Evolutionary conservation across 2,888 invertebrate genomes (phyloP).

Genomic region (Linnaemya vulpina): DNA sequence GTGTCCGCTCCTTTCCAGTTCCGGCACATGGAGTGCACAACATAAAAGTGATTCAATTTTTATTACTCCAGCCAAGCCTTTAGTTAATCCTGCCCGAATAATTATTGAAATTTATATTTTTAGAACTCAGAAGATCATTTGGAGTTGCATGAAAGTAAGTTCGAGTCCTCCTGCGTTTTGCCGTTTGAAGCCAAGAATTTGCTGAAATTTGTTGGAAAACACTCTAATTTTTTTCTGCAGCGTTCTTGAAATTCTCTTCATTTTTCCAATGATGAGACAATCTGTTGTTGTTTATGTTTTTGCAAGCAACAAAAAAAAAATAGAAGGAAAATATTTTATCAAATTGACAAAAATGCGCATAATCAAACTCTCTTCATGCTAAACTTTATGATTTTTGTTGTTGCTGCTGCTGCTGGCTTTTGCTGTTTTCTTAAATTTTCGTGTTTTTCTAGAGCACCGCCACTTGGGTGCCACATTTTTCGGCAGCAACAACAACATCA

Average conservation of each 20-base stretch:
- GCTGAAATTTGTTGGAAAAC: too few species aligned
- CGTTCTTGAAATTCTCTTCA: neutral
- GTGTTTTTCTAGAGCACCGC: slow-evolving; percentile 50
- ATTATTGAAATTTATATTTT: too few species aligned
- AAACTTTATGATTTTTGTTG: slow-evolving; percentile 16
- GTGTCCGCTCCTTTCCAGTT: too few species aligned
- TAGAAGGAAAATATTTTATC: slow-evolving; percentile 38
- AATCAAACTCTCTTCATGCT: slow-evolving; percentile 64
- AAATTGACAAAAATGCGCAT: slow-evolving; percentile 69
- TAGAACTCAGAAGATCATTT: too few species aligned
- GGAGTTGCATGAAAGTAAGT: too few species aligned
- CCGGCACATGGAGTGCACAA: too few species aligned
- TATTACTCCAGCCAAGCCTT: too few species aligned
- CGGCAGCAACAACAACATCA: slow-evolving; percentile 14
- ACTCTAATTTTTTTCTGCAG: neutral
- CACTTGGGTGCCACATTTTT: slow-evolving; percentile 17
- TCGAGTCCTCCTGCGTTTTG: too few species aligned
- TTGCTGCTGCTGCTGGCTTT: slow-evolving; percentile 24
- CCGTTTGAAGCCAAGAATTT: too few species aligned
- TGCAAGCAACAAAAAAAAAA: too few species aligned
- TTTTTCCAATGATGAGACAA: neutral
- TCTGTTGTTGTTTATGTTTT: slow-evolving; percentile 47
- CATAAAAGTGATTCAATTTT: too few species aligned
- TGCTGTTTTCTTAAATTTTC: slow-evolving; percentile 25
- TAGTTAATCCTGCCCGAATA: too few species aligned